Evolutionary conservation across 2,797 vertebrate species (phyloP), one percentile per base, ranked within the genome.

Genomic region (Paguma larvata): DNA sequence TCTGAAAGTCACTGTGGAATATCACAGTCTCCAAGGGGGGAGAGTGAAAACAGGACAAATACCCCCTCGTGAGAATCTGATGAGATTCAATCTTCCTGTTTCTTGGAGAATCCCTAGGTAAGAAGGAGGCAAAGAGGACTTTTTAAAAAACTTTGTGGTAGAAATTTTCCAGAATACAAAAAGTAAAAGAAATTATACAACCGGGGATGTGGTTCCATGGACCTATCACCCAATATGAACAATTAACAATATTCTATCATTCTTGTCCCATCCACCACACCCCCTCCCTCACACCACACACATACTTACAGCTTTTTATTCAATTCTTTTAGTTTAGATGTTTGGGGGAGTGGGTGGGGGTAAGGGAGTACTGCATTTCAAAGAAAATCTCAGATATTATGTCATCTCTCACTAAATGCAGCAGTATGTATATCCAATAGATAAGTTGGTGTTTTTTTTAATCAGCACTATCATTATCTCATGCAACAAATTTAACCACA

Each of bases 381-480:
- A 65, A 87, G 68, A 53, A 87, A 78, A 63, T 86, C 44, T 67
- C 83, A 65, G 94, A 65, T 16, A 11, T 79, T 79, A 65, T 38
- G 65, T 91, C 13, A 75, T 92, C 88, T 88, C 70, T 93, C n/a
- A 48, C 91, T 46, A 32, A 87, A 67, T 51, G 56, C 5, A 80
- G 56, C 41, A 75, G n/a, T 75, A 68, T 85, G 53, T 75, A 78
- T 78, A 51, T 75, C 80, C 30, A 89, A 62, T 18, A 94, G 87
- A 85, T 30, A 73, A 85, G 34, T 34, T 21, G 38, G 38, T n/a
- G 2, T 67, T 44, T 51, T 77, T 89, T 89, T n/a, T 27, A 93
- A 82, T 18, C 15, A 72, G 48, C 44, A 78, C 41, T 92, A 75
- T 41, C 56, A 41, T 87, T 91, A 90, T 84, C 65, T 91, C 41